Evolutionary conservation across 1,140 invertebrate species (phyloP).

Genomic region (Diprion similis): DNA sequence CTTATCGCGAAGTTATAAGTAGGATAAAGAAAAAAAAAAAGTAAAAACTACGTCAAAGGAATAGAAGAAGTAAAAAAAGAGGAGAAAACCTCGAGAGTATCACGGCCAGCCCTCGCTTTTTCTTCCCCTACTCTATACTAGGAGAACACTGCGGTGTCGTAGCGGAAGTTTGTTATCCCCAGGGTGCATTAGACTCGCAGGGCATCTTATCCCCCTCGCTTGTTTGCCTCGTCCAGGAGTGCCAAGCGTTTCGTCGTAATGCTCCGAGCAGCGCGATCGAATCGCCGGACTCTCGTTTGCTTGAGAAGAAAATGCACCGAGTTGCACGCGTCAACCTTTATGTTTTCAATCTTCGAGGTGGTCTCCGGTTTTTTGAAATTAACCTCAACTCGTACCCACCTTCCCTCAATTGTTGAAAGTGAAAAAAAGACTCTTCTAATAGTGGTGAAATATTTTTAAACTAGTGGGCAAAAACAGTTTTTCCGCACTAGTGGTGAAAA

Average conservation of each 20-base stretch:
- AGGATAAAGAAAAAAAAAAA: no score
- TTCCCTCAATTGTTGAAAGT: not conserved
- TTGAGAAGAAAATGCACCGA: not conserved
- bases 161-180: not conserved
- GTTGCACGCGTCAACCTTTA: not conserved
- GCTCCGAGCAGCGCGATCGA: not conserved
- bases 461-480: no score
- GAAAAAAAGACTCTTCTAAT: no score
- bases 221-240: not conserved
- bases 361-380: not conserved
- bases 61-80: not conserved
- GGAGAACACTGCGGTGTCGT: not conserved
- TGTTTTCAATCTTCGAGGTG: no score
- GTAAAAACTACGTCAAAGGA: no score
- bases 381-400: not conserved
- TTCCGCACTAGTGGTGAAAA: no score
- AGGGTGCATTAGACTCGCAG: slow-evolving; percentile 2
- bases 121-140: not conserved
- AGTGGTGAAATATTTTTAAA: no score
- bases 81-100: not conserved
- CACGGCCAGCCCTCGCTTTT: not conserved
- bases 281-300: not conserved
- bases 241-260: not conserved
- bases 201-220: not conserved
- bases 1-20: no score